Percentiles rank a stretch among this genome's conserved stretches.
These are phyloP conservation scores for Hecatera dysodea DNA, from an alignment of 2,888 invertebrate species.

Conservation along the genomic window DNA sequence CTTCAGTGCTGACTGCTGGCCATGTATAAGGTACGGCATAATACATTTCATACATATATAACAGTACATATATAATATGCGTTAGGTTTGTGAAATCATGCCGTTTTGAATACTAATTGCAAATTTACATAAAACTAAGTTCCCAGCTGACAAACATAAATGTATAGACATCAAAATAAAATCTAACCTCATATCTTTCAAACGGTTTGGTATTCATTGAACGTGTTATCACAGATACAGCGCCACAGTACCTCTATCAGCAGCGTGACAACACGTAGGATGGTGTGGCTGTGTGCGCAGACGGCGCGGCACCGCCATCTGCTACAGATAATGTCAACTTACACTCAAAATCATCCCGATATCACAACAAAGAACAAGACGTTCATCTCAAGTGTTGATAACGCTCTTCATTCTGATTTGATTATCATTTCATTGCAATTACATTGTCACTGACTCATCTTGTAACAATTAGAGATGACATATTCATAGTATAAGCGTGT, in stretches of 20 bases:
- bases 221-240: too few species aligned
- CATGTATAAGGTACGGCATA: not conserved
- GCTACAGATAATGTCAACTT: not conserved
- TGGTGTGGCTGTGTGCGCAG: not conserved
- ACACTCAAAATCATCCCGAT: not conserved
- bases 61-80: not conserved
- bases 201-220: too few species aligned
- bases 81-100: not conserved
- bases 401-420: not conserved
- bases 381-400: constrained; percentile 1
- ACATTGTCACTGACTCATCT: not conserved
- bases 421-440: not conserved
- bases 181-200: too few species aligned
- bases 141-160: not conserved
- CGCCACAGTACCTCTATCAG: not conserved
- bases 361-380: not conserved
- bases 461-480: not conserved
- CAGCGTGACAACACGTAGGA: not conserved
- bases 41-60: not conserved
- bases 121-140: not conserved
- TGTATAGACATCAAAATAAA: too few species aligned
- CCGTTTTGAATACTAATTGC: not conserved
- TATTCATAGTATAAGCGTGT: too few species aligned
- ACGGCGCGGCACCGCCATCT: too few species aligned
- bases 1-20: not conserved